phyloP scores from a whole-genome alignment of 2,113 vertebrate genomes.

The Rostratula benghalensis region DNA sequence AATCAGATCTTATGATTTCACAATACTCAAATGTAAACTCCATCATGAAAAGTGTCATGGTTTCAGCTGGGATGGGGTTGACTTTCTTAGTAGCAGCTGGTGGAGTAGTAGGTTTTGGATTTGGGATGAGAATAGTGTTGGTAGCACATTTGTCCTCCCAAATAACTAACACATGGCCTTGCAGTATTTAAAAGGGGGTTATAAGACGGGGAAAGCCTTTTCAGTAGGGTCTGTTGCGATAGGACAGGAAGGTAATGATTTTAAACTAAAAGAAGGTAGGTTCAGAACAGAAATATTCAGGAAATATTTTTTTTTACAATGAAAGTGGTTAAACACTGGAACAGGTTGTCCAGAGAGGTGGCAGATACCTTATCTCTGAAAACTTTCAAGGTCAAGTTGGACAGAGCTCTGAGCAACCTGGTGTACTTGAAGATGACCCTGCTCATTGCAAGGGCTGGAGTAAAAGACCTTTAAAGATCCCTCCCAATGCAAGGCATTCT shows the following conservation, averaged over 20 bases:
- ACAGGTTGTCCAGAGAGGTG: neutral
- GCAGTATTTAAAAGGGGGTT: neutral
- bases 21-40: neutral
- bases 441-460: neutral
- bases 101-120: neutral
- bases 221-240: neutral
- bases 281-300: neutral
- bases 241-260: neutral
- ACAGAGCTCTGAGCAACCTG: neutral
- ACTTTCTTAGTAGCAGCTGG: neutral
- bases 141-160: neutral
- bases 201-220: neutral
- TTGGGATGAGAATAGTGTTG: neutral
- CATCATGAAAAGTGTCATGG: neutral
- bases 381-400: neutral
- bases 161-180: neutral
- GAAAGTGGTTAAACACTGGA: neutral
- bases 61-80: neutral
- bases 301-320: neutral
- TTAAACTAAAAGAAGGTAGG: neutral
- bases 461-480: neutral
- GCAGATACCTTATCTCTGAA: neutral
- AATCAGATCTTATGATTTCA: neutral
- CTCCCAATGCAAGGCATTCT: neutral
- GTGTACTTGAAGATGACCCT: neutral